A percentile compares a stretch with the other conserved stretches of the same genome.
Conservation (phyloP, 2,797 vertebrate species). For the Novumbra hubbsi region DNA sequence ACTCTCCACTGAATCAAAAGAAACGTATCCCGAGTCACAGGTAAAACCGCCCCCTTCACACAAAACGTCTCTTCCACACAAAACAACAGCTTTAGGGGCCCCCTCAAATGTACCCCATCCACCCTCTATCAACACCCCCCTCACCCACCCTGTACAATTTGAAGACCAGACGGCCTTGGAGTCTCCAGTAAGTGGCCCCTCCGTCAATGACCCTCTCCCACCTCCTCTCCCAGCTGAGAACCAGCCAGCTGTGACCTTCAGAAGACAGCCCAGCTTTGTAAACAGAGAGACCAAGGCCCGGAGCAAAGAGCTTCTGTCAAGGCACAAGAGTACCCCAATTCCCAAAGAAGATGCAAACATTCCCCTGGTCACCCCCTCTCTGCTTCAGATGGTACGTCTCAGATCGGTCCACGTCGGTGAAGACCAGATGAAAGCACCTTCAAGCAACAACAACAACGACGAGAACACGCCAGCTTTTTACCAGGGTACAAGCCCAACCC, state of each 20-base stretch:
- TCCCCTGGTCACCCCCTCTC: slow-evolving; percentile 91
- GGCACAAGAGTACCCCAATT: slow-evolving; percentile 73
- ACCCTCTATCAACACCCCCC: slow-evolving; percentile 23
- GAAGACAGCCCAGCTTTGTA: slow-evolving; percentile 60
- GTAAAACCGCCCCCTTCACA: slow-evolving; percentile 32
- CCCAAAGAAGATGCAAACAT: slow-evolving; percentile 87
- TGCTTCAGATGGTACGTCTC: slow-evolving; percentile 95
- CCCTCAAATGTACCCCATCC: slow-evolving; percentile 5
- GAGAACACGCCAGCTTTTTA: slow-evolving; percentile 44
- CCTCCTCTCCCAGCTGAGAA: slow-evolving; percentile 56
- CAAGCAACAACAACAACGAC: slow-evolving; percentile 51
- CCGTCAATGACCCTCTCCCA: slow-evolving; percentile 30
- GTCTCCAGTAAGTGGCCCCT: slow-evolving; percentile 21
- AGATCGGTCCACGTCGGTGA: slow-evolving; percentile 82
- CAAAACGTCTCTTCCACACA: slow-evolving; percentile 22
- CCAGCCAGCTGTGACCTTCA: slow-evolving; percentile 62
- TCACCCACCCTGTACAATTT: slow-evolving; percentile 36
- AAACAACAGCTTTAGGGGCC: slow-evolving; percentile 31
- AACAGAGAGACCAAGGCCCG: slow-evolving; percentile 62
- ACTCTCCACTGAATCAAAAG: slow-evolving; percentile 9
- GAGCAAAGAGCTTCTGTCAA: slow-evolving; percentile 72
- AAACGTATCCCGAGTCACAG: slow-evolving; percentile 19
- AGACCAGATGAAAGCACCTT: slow-evolving; percentile 38
- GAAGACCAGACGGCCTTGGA: slow-evolving; percentile 38
- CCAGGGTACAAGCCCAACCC: slow-evolving; percentile 29